Base-by-base conservation (phyloP, 64 coral and sea anemone genomes). In the Pocillopora verrucosa region DNA sequence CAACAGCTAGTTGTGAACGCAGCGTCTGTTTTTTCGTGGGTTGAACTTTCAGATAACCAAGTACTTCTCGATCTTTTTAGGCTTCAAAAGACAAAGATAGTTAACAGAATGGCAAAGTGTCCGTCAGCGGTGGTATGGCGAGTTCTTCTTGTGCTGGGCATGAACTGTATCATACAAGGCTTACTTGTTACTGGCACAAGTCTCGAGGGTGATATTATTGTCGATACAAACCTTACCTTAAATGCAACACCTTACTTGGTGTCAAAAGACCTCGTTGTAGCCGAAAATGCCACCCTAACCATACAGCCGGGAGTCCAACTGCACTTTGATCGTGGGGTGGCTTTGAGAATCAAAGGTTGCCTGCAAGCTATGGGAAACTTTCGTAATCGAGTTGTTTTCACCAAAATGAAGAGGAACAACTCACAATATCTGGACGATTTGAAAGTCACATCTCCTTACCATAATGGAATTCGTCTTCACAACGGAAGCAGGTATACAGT, bases 291-390 rank as follows among this genome's bases (percentile, higher is more conserved):
- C 0, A 92, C 57, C 16, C 16, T 92, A 59, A 92, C 82, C 35
- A 79, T 92, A 17, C 59, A 92, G 20, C 75, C 90, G 22, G 90
- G 90, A 60, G 67, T 77, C 10, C n/a, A 92, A 58, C 19, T 92
- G 1, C 76, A 87, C 13, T 87, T 92, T 70, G 0, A 36, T 1
- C 30, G 61, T 73, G 84, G 84, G 7, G 56, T 92, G 7, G 75
- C 58, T 25, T 77, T 92, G 14, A 41, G 36, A 11, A 62, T 92
- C 11, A 87, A 87, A 22, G 90, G 90, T 58, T 69, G 25, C 37
- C 64, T 92, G 19, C 61, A 77, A 22, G 90, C 75, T 0, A 68
- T 79, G 75, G 91, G 91, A 65, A 93, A 78, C 22, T 16, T 68
- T 0, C 20, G 5, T 13, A 20, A 76, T 0, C 82, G 72, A 45